phyloP scores from a whole-genome alignment of 1,140 invertebrate genomes.

The Drosophila kohkoa region DNA sequence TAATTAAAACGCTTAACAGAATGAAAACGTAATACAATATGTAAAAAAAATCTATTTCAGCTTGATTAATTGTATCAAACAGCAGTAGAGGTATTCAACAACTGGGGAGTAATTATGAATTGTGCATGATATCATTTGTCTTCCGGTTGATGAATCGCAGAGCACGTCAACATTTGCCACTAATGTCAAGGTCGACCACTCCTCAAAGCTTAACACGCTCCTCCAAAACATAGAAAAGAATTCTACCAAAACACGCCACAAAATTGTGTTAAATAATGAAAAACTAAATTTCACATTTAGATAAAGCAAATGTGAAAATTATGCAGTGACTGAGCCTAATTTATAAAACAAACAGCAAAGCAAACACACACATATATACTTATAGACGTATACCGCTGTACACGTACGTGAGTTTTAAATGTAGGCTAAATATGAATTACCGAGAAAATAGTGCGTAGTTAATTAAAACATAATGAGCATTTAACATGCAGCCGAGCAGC shows the following conservation, averaged over 20 bases:
- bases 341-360: conserved; percentile 72
- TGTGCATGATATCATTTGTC: conserved; percentile 24
- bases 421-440: conserved; percentile 78
- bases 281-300: conserved; percentile 82
- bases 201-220: conserved; percentile 2
- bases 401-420: conserved; percentile 19
- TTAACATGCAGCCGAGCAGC: conserved; percentile 72
- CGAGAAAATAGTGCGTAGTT: conserved; percentile 76
- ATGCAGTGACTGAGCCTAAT: conserved; percentile 65
- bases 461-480: conserved; percentile 80
- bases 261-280: conserved; percentile 77
- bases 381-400: not conserved
- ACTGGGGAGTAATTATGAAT: not conserved
- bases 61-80: not conserved
- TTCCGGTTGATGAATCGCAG: conserved; percentile 12
- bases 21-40: too few relatives aligned
- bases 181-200: conserved; percentile 33
- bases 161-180: not conserved
- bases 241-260: conserved; percentile 27
- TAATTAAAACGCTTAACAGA: too few relatives aligned
- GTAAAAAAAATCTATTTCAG: too few relatives aligned
- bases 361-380: conserved; percentile 24
- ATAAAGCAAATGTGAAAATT: conserved; percentile 81
- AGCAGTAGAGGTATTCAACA: not conserved
- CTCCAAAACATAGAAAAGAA: not conserved